phyloP scores from a whole-genome alignment of 2,888 invertebrate genomes.

The Conistra vaccinii region DNA sequence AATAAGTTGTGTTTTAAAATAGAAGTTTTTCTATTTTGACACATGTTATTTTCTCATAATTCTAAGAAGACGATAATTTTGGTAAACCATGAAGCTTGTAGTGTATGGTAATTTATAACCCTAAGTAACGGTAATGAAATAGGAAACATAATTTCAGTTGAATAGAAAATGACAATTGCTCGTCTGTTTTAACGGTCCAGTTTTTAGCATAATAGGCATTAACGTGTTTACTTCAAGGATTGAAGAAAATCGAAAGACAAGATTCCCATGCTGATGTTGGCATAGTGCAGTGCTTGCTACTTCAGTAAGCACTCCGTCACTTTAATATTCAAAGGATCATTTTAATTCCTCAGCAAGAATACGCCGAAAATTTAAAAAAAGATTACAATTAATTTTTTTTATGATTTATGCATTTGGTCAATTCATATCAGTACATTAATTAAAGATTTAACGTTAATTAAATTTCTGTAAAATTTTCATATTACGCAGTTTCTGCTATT shows the following conservation, averaged over 20 bases:
- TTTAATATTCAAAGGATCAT: neutral
- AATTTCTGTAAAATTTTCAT: neutral
- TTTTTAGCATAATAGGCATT: slow-evolving; percentile 16
- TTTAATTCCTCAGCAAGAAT: neutral
- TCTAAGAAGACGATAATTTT: neutral
- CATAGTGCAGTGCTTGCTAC: neutral
- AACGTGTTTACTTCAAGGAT: slow-evolving; percentile 23
- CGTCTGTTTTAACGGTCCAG: slow-evolving; percentile 15
- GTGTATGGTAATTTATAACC: neutral
- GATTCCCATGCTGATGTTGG: neutral
- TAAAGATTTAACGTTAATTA: neutral
- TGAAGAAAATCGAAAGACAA: slow-evolving; percentile 14
- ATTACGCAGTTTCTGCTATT: neutral
- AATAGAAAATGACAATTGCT: slow-evolving; percentile 2
- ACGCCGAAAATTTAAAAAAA: neutral
- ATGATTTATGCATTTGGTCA: neutral
- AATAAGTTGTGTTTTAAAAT: neutral
- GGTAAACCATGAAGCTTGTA: neutral
- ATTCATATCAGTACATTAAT: neutral
- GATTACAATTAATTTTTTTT: neutral
- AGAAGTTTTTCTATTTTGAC: neutral
- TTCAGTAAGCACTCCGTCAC: no score
- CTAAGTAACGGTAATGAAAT: neutral
- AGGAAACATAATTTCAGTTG: neutral
- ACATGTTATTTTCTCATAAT: neutral